Percentiles rank a stretch among this genome's conserved stretches.
Evolutionary conservation across 2,797 vertebrate species (phyloP).

Genomic region (Takifugu rubripes): DNA sequence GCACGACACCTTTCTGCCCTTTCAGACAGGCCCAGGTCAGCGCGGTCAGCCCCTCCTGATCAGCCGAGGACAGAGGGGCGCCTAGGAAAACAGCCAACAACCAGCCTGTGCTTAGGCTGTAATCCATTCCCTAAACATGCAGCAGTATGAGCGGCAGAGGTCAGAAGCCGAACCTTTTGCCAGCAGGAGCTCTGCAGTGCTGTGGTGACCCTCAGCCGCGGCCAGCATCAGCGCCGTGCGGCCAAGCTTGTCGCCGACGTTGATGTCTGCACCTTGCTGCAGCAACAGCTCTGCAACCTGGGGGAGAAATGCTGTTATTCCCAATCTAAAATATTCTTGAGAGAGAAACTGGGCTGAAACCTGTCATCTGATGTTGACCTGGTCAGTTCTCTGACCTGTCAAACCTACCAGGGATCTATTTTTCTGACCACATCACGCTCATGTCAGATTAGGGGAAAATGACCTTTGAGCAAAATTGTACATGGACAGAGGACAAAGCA

Average conservation of each 20-base stretch:
- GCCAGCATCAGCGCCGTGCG: constrained; percentile 91
- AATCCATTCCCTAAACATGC: neutral
- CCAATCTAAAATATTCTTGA: too few species aligned
- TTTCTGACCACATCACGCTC: too few species aligned
- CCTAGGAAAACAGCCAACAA: constrained; percentile 67
- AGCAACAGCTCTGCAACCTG: constrained; percentile 88
- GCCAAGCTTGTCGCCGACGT: constrained; percentile 86
- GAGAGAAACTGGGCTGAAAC: too few species aligned
- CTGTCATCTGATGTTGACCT: too few species aligned
- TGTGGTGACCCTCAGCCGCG: constrained; percentile 87
- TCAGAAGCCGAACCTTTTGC: constrained; percentile 79
- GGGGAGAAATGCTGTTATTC: neutral
- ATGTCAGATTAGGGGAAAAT: too few species aligned
- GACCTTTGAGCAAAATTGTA: too few species aligned
- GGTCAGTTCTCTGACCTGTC: too few species aligned
- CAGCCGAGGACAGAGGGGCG: constrained; percentile 79
- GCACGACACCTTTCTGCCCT: constrained; percentile 86
- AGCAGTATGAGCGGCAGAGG: neutral
- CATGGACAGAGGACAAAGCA: neutral
- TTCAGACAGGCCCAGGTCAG: constrained; percentile 95
- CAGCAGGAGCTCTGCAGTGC: constrained; percentile 86
- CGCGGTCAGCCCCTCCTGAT: constrained; percentile 91
- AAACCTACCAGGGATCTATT: too few species aligned
- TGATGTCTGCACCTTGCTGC: constrained; percentile 83
- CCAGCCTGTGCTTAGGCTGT: neutral